phyloP scores from a whole-genome alignment of 2,888 invertebrate species.

The Subacronicta megacephala region DNA sequence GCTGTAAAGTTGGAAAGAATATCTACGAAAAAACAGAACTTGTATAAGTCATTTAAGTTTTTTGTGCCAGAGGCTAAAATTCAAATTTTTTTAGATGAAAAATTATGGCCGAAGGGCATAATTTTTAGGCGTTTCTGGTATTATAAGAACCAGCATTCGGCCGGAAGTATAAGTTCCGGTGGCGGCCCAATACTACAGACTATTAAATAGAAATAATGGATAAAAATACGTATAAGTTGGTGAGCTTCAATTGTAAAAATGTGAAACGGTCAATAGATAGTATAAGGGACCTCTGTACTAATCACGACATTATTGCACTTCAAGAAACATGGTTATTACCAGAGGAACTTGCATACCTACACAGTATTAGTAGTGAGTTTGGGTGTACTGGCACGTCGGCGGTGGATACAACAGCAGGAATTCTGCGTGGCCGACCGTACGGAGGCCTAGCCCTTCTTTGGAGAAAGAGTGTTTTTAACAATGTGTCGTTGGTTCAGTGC shows the following conservation, averaged over 20 bases:
- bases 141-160: background rate
- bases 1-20: conserved; percentile 4
- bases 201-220: no score
- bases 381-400: background rate
- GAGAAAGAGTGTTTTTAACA: background rate
- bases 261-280: no score
- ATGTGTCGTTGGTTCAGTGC: background rate
- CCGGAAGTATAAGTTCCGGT: no score
- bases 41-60: conserved; percentile 46
- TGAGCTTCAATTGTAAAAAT: no score
- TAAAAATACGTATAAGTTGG: no score
- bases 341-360: background rate
- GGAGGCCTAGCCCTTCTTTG: background rate
- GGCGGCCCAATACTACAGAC: no score
- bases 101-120: background rate
- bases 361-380: background rate
- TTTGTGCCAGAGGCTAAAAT: conserved; percentile 19
- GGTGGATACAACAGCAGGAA: background rate
- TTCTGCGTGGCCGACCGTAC: background rate
- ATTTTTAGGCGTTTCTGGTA: background rate
- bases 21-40: background rate
- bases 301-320: background rate
- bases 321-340: background rate
- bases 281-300: no score
- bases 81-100: background rate